Percentiles rank a stretch among this genome's conserved stretches.
These are phyloP conservation scores for Trichacis sp. DNA, from an alignment of 2,888 invertebrate species.

Conservation along the genomic window DNA sequence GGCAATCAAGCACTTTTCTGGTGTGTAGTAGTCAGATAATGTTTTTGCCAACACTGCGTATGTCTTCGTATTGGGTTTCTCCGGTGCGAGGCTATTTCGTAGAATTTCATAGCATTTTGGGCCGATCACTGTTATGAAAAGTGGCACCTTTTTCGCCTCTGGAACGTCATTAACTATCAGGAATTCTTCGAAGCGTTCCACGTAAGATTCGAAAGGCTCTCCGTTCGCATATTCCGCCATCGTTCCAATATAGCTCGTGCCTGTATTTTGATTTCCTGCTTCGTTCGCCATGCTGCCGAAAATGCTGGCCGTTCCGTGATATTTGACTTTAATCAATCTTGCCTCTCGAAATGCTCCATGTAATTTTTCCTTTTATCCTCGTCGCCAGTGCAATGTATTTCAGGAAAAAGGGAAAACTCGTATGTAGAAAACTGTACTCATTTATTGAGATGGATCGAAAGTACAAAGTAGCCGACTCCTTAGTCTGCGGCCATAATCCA, in stretches of 20 bases:
- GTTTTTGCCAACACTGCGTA: conserved; percentile 35
- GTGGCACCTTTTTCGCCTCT: conserved; percentile 37
- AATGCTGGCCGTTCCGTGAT: no score
- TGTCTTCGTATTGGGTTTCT: conserved; percentile 25
- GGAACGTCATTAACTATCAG: conserved; percentile 42
- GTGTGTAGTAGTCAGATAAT: conserved; percentile 35
- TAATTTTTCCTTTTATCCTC: no score
- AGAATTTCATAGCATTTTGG: conserved; percentile 38
- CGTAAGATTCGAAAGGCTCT: conserved; percentile 30
- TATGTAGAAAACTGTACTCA: no score
- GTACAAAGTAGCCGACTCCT: no score
- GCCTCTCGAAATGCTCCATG: no score
- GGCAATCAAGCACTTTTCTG: conserved; percentile 44
- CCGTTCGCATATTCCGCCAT: conserved; percentile 10
- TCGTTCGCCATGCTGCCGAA: no score
- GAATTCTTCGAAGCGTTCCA: conserved; percentile 47
- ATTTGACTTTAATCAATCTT: no score
- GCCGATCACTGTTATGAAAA: conserved; percentile 47
- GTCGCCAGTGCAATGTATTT: no score
- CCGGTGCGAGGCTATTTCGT: conserved; percentile 35
- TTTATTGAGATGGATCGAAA: no score
- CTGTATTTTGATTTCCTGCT: no score
- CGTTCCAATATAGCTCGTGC: conserved; percentile 3
- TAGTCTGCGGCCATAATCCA: no score
- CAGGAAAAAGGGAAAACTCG: no score